Percentiles rank a stretch among this genome's conserved stretches.
phyloP scores from a whole-genome alignment of 2,797 vertebrate genomes.

The Aythya fuligula region DNA sequence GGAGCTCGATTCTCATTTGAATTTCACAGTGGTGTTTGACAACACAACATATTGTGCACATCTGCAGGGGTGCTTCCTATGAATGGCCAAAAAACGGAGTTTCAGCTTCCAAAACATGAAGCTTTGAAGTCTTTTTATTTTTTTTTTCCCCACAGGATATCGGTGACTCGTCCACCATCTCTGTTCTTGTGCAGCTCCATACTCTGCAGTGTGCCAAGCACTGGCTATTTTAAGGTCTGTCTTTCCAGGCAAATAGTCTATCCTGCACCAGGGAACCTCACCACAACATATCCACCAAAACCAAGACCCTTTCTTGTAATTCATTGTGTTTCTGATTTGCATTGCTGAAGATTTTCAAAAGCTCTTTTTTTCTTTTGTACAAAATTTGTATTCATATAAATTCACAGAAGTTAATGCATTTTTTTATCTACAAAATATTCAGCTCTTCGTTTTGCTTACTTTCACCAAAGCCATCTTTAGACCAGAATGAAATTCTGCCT shows the following conservation, averaged over 20 bases:
- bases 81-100: neutral
- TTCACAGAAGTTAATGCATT: neutral
- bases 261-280: neutral
- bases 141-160: neutral
- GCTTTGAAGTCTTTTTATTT: neutral
- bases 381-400: too few species aligned
- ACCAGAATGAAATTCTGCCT: neutral
- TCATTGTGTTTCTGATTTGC: neutral
- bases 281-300: neutral
- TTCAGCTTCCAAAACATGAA: neutral
- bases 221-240: neutral
- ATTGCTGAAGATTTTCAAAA: neutral
- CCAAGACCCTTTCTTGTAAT: neutral
- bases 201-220: neutral
- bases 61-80: neutral
- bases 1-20: neutral
- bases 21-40: neutral
- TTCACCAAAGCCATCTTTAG: neutral
- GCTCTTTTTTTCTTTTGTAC: neutral
- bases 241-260: neutral
- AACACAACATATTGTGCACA: rapidly evolving
- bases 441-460: neutral
- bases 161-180: neutral
- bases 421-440: neutral
- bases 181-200: neutral